Conservation (phyloP, 2,113 vertebrate species). For the Orycteropus afer region DNA sequence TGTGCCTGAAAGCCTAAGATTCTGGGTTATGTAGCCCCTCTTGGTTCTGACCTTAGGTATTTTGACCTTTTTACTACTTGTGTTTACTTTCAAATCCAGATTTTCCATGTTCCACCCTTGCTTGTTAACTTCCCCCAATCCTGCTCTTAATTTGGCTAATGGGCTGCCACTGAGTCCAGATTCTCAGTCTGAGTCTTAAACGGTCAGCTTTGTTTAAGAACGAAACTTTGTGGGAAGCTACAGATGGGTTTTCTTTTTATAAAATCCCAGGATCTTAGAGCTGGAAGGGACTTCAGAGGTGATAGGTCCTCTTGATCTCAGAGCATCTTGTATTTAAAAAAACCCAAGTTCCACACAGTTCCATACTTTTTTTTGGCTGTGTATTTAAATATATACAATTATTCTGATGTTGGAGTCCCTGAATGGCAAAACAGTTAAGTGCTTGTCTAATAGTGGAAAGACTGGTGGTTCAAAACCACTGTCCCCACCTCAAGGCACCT, state of each 20-base stretch:
- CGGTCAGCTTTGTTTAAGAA: not conserved
- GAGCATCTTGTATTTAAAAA: not conserved
- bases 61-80: not conserved
- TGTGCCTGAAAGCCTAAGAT: fast-evolving
- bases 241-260: not conserved
- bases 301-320: not conserved
- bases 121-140: not conserved
- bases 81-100: not conserved
- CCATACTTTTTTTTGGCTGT: not conserved
- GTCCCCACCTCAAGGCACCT: too few relatives aligned
- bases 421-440: not conserved
- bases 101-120: fast-evolving
- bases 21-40: not conserved
- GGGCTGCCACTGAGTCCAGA: not conserved
- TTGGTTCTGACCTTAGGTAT: not conserved
- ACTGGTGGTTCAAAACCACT: not conserved
- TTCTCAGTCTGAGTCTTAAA: not conserved
- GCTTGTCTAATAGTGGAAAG: not conserved
- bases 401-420: not conserved
- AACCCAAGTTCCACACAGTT: not conserved
- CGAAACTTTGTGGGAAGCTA: not conserved
- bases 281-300: constrained; percentile 20
- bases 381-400: not conserved
- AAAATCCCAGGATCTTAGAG: not conserved
- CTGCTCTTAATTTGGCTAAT: not conserved